A percentile compares a stretch with the other conserved stretches of the same genome.
phyloP scores from a whole-genome alignment of 1,140 invertebrate genomes.

The Sipha flava region DNA sequence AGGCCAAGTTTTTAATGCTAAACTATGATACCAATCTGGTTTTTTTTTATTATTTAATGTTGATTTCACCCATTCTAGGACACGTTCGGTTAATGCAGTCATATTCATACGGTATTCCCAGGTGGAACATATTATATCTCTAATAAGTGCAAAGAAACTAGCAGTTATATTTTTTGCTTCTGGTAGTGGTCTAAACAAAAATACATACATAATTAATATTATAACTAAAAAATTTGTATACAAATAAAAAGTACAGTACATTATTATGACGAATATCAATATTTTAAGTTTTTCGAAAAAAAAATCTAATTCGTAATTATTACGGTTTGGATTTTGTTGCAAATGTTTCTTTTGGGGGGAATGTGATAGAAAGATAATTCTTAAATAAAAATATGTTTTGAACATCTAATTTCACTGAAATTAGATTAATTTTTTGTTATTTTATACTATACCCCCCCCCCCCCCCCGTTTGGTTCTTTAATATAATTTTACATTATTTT shows the following conservation, averaged over 20 bases:
- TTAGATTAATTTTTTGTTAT: no score
- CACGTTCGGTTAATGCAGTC: conserved; percentile 61
- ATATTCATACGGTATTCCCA: conserved; percentile 68
- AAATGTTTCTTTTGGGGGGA: no score
- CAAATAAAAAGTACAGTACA: background rate
- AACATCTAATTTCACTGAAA: no score
- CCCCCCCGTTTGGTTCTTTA: no score
- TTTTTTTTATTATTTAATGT: conserved; percentile 56
- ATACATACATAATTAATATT: background rate
- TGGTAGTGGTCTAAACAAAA: conserved; percentile 37
- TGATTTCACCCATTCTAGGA: conserved; percentile 71
- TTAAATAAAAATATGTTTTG: no score
- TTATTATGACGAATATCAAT: no score
- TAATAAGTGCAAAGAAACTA: conserved; percentile 70
- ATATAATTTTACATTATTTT: no score
- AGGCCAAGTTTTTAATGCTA: conserved; percentile 37
- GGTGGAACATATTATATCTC: conserved; percentile 75
- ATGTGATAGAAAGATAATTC: no score
- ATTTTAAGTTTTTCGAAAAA: no score
- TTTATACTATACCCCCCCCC: no score
- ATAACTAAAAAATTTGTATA: background rate
- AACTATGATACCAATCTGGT: conserved; percentile 52
- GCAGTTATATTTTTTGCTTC: conserved; percentile 62
- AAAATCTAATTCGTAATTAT: no score
- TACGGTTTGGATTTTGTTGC: no score